Conservation (phyloP, 2,888 invertebrate species). For the Ophion slaviceki region DNA sequence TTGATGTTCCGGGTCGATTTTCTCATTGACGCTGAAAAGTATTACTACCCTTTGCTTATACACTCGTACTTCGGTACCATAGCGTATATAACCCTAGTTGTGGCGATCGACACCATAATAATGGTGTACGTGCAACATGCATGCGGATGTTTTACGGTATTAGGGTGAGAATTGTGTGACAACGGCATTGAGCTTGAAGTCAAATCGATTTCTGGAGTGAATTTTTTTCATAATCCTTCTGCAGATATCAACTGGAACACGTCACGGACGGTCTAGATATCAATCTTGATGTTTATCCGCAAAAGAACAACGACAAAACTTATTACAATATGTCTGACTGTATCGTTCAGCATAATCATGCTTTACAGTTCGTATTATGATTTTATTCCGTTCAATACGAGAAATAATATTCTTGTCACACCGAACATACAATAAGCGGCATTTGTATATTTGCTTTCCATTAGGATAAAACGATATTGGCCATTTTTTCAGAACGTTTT, state of each 20-base stretch:
- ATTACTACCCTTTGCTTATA: slow-evolving; percentile 68
- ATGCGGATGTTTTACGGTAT: slow-evolving; percentile 67
- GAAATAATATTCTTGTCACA: neutral
- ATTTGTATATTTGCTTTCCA: neutral
- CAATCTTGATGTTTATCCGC: slow-evolving; percentile 65
- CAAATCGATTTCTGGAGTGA: neutral
- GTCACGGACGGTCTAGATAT: slow-evolving; percentile 61
- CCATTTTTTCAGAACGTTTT: neutral
- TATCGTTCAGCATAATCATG: slow-evolving; percentile 28
- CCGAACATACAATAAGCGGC: neutral
- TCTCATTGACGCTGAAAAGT: slow-evolving; percentile 68
- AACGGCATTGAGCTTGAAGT: neutral
- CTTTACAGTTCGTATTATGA: slow-evolving; percentile 44
- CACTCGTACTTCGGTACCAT: slow-evolving; percentile 69
- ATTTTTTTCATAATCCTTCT: neutral
- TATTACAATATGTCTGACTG: slow-evolving; percentile 67
- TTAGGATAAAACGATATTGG: neutral
- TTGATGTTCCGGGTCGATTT: slow-evolving; percentile 71
- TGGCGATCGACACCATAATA: slow-evolving; percentile 68
- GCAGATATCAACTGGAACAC: slow-evolving; percentile 67
- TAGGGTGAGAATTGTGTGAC: slow-evolving; percentile 65
- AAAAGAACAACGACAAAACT: slow-evolving; percentile 55
- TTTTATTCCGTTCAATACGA: neutral
- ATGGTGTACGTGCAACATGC: slow-evolving; percentile 70
- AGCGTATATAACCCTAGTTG: slow-evolving; percentile 64